Percentiles rank a stretch among this genome's conserved stretches.
Evolutionary conservation across 2,797 vertebrate genomes (phyloP).

Genomic region (Sarcophilus harrisii): DNA sequence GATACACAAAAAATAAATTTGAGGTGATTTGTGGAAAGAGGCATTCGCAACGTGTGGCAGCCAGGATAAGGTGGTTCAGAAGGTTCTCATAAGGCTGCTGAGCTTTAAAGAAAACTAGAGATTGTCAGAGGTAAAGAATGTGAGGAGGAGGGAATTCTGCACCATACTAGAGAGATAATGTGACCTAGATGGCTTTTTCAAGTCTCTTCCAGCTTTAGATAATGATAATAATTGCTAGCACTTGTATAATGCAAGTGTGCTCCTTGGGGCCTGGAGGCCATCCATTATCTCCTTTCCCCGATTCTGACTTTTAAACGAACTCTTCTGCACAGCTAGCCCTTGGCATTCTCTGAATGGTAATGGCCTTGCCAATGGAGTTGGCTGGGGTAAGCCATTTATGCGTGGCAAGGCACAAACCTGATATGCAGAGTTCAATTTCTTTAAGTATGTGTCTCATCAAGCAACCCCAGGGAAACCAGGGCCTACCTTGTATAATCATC

Average conservation of each 20-base stretch:
- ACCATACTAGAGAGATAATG: background rate
- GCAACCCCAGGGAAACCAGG: background rate
- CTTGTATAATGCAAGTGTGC: background rate
- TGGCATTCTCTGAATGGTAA: slow-evolving; percentile 17
- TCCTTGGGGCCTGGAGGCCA: slow-evolving; percentile 28
- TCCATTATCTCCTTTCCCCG: background rate
- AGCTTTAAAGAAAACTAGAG: background rate
- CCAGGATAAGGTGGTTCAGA: background rate
- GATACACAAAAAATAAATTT: background rate
- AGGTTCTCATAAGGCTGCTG: background rate
- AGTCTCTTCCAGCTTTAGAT: background rate
- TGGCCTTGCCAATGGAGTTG: slow-evolving; percentile 45
- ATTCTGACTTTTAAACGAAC: slow-evolving; percentile 51
- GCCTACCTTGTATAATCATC: background rate
- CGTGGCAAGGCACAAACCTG: slow-evolving; percentile 5
- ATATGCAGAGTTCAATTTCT: slow-evolving; percentile 35
- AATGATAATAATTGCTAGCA: background rate
- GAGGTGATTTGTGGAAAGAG: background rate
- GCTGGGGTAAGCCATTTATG: slow-evolving; percentile 23
- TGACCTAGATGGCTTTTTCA: slow-evolving; percentile 24
- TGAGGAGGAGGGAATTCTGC: background rate
- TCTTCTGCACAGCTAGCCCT: background rate
- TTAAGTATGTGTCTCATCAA: background rate
- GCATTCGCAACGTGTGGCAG: background rate
- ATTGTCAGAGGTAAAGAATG: background rate